A percentile compares a stretch with the other conserved stretches of the same genome.
These are phyloP conservation scores for Hylomyscus alleni DNA, from an alignment of 2,797 vertebrate species.

Conservation along the genomic window DNA sequence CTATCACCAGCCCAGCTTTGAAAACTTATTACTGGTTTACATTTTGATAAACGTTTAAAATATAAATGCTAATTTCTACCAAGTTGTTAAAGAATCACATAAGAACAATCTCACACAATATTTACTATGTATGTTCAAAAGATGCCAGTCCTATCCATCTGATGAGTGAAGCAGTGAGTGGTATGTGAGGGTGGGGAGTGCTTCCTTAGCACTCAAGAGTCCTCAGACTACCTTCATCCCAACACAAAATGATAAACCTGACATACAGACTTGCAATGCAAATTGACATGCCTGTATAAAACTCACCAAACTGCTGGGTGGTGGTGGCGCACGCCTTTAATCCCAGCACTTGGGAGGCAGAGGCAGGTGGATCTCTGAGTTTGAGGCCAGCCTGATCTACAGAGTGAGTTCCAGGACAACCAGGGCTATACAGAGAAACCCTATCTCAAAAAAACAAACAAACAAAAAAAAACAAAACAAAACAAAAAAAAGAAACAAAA, in stretches of 20 bases:
- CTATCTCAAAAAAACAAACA: no score
- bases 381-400: no score
- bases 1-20: background rate
- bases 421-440: no score
- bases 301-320: conserved; percentile 9
- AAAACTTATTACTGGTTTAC: conserved; percentile 37
- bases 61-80: background rate
- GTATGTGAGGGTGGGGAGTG: background rate
- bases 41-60: background rate
- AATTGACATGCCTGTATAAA: background rate
- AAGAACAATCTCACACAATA: background rate
- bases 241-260: background rate
- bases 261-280: background rate
- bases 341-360: no score
- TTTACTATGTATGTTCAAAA: background rate
- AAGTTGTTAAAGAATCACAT: background rate
- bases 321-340: no score
- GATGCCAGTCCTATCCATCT: background rate
- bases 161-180: background rate
- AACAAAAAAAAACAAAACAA: no score
- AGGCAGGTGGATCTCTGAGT: no score
- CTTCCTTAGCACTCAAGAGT: background rate
- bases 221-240: background rate
- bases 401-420: no score
- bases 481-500: no score